These are phyloP conservation scores for Orbicella faveolata DNA, from an alignment of 64 coral and sea anemone genomes.

Conservation along the genomic window DNA sequence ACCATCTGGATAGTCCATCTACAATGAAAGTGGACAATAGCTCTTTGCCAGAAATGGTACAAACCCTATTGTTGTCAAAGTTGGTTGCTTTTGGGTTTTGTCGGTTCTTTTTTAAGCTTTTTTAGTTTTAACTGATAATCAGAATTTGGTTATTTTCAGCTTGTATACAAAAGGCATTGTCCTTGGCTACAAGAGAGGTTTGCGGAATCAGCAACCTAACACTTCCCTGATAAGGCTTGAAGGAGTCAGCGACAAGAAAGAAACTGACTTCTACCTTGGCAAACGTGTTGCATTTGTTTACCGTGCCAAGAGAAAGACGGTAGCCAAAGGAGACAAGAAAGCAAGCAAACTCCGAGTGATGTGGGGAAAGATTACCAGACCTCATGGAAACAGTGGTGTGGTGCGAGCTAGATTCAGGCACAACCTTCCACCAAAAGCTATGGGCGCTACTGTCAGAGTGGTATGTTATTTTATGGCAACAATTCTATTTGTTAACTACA, in stretches of 20 bases:
- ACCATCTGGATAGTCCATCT: no score
- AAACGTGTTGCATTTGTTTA: conserved; percentile 96
- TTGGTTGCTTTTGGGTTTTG: no score
- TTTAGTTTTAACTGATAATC: neutral
- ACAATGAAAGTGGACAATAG: no score
- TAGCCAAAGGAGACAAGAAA: conserved; percentile 85
- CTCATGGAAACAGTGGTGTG: conserved; percentile 99
- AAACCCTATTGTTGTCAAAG: no score
- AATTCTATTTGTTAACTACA: neutral
- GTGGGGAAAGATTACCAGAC: conserved; percentile 89
- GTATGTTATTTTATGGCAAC: conserved; percentile 42
- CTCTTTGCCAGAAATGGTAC: no score
- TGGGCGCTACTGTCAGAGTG: conserved; percentile 93
- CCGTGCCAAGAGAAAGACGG: conserved; percentile 85
- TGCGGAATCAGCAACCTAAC: conserved; percentile 88
- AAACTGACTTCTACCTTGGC: conserved; percentile 95
- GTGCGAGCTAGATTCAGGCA: conserved; percentile 96
- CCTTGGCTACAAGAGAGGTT: conserved; percentile 93
- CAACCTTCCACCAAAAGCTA: conserved; percentile 95
- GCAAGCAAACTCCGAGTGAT: conserved; percentile 85
- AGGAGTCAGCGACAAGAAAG: conserved; percentile 80
- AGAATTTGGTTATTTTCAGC: conserved; percentile 31
- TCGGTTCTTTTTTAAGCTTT: no score
- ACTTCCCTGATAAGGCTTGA: conserved; percentile 92
- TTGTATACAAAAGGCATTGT: conserved; percentile 98